Base-by-base conservation (phyloP, 2,113 vertebrate species). In the Colaptes auratus region DNA sequence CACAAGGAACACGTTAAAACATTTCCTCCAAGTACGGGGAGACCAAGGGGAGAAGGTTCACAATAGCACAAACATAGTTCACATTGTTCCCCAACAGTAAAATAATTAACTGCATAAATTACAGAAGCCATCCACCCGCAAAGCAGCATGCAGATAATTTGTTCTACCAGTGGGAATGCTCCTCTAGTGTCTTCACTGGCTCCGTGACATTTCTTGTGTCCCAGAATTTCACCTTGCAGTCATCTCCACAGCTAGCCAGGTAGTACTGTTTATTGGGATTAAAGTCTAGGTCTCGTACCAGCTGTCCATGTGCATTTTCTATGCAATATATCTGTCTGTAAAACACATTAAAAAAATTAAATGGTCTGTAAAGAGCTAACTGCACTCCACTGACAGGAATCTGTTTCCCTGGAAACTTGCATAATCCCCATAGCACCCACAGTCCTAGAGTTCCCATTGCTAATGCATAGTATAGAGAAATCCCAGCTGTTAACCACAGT, bases 191-290 rank as follows among this genome's bases (percentile, higher is more conserved):
- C 97, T 98, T 99, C 97, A 99, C 98, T 1, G 99, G 99, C 85
- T 99, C 99, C 9, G 96, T 97, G 96, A 98, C 97, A 30, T 98
- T 98, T 73, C 99, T 98, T 4, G 99, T 98, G 67, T 99, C 99
- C 99, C 99, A 99, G 98, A 99, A 99, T 97, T 99, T 99, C 97
- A 99, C 99, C 98, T 98, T 99, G 98, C 99, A 99, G 98, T 99
- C 99, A 56, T 99, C 99, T 58, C 99, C 99, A 4, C 99, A 99
- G 98, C 99, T 99, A 86, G 99, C 98, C 92, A 99, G 95, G 97
- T 99, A 99, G 97, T 99, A 99, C 96, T 99, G 99, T 83, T 99
- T 99, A 97, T 99, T 99, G 85, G 99, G 99, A 98, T 99, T 99
- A 96, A 99, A 99, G 97, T 99, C 99, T 53, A 99, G 98, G 98